A percentile compares a stretch with the other conserved stretches of the same genome.
Evolutionary conservation across 2,797 vertebrate genomes (phyloP).

Genomic region (Myiothlypis coronata): DNA sequence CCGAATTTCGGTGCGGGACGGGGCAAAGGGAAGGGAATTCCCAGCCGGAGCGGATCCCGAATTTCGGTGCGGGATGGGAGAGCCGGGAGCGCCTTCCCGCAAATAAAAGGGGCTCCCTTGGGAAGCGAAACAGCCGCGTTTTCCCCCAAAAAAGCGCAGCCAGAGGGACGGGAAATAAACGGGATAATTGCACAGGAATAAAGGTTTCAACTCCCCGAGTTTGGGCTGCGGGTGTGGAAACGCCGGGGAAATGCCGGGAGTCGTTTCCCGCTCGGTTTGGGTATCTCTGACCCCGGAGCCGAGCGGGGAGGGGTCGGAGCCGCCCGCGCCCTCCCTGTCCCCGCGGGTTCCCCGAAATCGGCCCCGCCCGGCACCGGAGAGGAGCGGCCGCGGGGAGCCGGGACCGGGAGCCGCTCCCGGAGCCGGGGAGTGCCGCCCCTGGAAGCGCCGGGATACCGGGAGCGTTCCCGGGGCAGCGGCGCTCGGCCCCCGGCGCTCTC

Average conservation of each 20-base stretch:
- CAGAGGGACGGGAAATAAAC: not conserved
- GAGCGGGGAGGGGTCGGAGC: not conserved
- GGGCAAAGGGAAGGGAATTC: too few relatives aligned
- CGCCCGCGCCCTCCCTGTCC: not conserved
- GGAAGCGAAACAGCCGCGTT: not conserved
- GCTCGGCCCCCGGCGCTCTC: rapidly evolving
- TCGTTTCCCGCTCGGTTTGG: not conserved
- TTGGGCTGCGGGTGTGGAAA: not conserved
- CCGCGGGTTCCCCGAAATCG: not conserved
- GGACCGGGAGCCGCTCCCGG: too few relatives aligned
- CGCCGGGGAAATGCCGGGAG: rapidly evolving
- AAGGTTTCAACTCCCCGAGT: not conserved
- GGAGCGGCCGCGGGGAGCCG: not conserved
- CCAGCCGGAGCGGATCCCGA: rapidly evolving
- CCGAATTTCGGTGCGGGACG: not conserved
- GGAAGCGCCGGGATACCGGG: too few relatives aligned
- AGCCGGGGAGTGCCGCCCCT: too few relatives aligned
- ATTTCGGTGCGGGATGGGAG: not conserved
- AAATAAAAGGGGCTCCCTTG: not conserved
- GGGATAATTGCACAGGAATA: rapidly evolving
- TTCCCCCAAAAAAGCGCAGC: not conserved
- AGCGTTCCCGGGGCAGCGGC: too few relatives aligned
- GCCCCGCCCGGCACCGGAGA: not conserved
- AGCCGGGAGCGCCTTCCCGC: not conserved
- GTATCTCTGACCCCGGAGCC: too few relatives aligned